These are phyloP conservation scores for Plecotus auritus DNA, from an alignment of 2,113 vertebrate species.

Conservation along the genomic window DNA sequence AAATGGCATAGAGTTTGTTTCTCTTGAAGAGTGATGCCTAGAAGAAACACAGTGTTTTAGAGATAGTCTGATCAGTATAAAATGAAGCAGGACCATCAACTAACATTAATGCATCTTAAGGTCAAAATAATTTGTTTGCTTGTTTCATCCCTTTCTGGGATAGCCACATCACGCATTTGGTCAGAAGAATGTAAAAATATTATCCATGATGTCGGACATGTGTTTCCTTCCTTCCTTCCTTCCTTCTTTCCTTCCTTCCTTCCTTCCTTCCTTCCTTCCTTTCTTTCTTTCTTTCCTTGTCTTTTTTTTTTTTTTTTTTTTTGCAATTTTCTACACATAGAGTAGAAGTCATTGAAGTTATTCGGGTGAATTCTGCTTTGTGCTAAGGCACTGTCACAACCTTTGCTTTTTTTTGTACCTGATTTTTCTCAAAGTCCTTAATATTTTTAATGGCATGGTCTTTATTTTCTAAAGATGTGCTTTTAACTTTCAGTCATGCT, in stretches of 20 bases:
- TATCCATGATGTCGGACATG: neutral
- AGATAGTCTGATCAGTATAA: neutral
- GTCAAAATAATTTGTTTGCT: neutral
- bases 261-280: too few species aligned
- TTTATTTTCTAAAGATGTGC: slow-evolving; percentile 1
- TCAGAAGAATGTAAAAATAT: slow-evolving; percentile 26
- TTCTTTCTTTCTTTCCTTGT: too few species aligned
- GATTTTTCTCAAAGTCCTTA: neutral
- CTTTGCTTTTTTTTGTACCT: neutral
- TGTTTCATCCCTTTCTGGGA: neutral
- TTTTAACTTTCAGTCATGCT: neutral
- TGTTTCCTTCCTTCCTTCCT: neutral
- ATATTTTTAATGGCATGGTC: neutral
- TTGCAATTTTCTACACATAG: neutral
- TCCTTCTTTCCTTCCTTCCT: too few species aligned
- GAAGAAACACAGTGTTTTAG: neutral
- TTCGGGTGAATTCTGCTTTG: neutral
- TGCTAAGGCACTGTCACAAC: neutral
- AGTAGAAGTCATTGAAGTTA: neutral
- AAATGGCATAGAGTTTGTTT: neutral
- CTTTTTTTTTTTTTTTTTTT: neutral
- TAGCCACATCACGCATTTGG: neutral
- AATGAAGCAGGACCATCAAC: neutral
- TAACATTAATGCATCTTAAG: neutral
- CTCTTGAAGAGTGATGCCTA: neutral